Evolutionary conservation across 2,888 invertebrate genomes (phyloP), one percentile per base, ranked within the genome.

Genomic region (Thymelicus lineola): DNA sequence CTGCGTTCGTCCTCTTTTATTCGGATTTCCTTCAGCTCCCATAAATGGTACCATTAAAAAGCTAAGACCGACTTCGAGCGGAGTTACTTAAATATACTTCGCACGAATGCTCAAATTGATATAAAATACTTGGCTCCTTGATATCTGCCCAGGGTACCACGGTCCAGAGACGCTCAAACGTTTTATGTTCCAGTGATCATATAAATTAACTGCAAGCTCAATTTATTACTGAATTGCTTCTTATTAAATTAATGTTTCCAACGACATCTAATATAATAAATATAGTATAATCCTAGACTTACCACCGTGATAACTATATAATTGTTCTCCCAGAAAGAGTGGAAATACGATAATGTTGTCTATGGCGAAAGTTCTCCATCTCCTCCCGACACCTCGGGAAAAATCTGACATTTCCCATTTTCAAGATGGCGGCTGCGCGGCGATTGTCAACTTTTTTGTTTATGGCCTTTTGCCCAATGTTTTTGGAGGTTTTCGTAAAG

Each of bases 81-180:
- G 84, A 79, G 82, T 86, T 87, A 82, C 88, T 91, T 90, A 87
- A 89, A 86, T 90, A 91, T 89, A 89, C 90, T 87, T 86, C 80
- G 89, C 91, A 90, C 90, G 91, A 84, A 83, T 87, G 87, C 86
- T 85, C 87, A 91, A 91, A 91, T 91, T 90, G 91, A 90, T 89
- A 90, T 90, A 90, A 89, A 90, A 89, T 89, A 86, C 87, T 88
- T 87, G 85, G 86, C 86, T 85, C 85, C 86, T 85, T 84, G 85
- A 85, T 87, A 85, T 86, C 83, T 78, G 78, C 79, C 79, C 79
- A 74, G 74, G 75, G 74, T 80, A 74, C 73, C 75, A 78, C 57
- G 57, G 55, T 28, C 55, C 35, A 55, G 55, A 53, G 62, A 58
- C 58, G 17, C 63, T 69, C 48, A 59, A 57, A 63, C 69, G 63